Evolutionary conservation across 2,113 vertebrate species (phyloP), one percentile per base, ranked within the genome.

Genomic region (Tinamus guttatus): DNA sequence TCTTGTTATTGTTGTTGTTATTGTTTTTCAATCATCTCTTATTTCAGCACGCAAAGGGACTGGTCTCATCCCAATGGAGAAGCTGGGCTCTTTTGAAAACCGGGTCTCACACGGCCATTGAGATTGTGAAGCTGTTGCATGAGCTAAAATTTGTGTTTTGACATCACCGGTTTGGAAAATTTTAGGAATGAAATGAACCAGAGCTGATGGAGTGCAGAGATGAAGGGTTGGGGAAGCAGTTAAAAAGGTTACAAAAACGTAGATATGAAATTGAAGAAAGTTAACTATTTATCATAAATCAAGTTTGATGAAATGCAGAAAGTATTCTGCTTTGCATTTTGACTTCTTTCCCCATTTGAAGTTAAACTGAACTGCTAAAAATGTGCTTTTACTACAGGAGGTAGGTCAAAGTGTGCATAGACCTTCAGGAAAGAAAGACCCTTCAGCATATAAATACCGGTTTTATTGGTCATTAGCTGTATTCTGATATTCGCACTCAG

Each of bases 11-110:
- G 59, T 91, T 89, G 12, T 69, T 74, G 32, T 69, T 84, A 80
- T 90, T 93, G 34, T 93, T 95, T 92, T 92, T 75, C 74, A 94
- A 5, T 87, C 81, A 79, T 65, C 90, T 92, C 32, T 58, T 84
- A 27, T 90, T 92, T 73, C 62, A 93, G 38, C 38, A 84, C 56
- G 28, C 1, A 10, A 90, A 92, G 36, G 34, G 40, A 70, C 60
- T 88, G 32, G 60, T 91, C 83, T 82, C 0, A 0, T 85, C 79
- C 40, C 54, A 77, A 38, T 16, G 78, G 49, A 3, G 2, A 70
- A 94, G 56, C 64, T 83, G 56, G 17, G 34, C 19, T 65, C 77
- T 81, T 87, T 90, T 8, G 27, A 93, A 95, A 94, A 92, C 21
- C 4, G 17, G 60, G 21, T 58, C 58, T 18, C 40, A 6, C 21